Percentiles rank a stretch among this genome's conserved stretches.
Conservation (phyloP, 2,113 vertebrate species). For the Calidris pugnax region DNA sequence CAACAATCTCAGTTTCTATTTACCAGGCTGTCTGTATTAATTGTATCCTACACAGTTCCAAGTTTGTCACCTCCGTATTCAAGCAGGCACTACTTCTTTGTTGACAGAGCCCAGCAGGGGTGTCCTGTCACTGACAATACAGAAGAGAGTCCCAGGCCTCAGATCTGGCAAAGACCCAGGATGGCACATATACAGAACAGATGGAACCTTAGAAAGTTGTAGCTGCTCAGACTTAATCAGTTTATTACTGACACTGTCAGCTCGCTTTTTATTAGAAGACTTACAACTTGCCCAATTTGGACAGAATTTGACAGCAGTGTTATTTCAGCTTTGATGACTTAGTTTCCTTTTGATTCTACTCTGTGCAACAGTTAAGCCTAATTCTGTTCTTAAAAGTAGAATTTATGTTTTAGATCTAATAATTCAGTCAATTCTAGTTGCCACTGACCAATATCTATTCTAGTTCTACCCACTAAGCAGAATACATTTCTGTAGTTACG, state of each 20-base stretch:
- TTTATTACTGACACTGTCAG: constrained; percentile 7
- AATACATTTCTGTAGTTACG: background rate
- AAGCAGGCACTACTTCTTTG: background rate
- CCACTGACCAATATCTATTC: background rate
- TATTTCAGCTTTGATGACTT: background rate
- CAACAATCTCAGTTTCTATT: background rate
- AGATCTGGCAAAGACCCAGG: background rate
- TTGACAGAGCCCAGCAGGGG: constrained; percentile 6
- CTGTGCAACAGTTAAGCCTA: background rate
- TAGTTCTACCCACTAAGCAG: background rate
- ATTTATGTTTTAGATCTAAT: background rate
- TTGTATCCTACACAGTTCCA: background rate
- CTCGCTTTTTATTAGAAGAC: background rate
- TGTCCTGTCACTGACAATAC: background rate
- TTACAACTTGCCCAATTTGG: background rate
- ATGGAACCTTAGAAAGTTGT: background rate
- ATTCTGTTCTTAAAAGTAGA: background rate
- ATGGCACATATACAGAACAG: background rate
- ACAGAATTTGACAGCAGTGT: background rate
- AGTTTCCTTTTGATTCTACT: background rate
- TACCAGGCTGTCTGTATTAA: background rate
- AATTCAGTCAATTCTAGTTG: background rate
- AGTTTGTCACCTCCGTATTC: background rate
- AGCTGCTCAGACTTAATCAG: background rate
- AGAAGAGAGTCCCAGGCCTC: background rate